phyloP scores from a whole-genome alignment of 2,888 invertebrate genomes.

The Andrena chrysosceles region DNA sequence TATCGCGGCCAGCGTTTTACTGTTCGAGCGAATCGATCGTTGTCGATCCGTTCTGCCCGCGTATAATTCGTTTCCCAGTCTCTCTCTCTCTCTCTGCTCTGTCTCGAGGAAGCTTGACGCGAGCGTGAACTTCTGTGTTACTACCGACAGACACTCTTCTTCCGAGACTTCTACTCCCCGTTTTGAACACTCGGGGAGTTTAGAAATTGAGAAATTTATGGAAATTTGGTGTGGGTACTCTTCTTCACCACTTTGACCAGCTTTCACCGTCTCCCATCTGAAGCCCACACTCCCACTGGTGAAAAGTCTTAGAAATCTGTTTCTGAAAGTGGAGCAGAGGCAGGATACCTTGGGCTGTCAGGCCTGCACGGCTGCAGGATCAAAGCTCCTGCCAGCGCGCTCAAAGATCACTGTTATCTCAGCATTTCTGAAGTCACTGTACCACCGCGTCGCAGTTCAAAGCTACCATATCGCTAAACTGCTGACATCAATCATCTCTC shows the following conservation, averaged over 20 bases:
- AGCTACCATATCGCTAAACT: slow-evolving; percentile 52
- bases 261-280: too few relatives aligned
- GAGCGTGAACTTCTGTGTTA: too few relatives aligned
- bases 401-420: slow-evolving; percentile 41
- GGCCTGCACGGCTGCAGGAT: neutral
- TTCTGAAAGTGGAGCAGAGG: neutral
- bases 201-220: neutral
- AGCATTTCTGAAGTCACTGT: slow-evolving; percentile 40
- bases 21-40: slow-evolving; percentile 17
- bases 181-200: neutral
- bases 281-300: neutral
- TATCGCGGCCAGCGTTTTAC: slow-evolving; percentile 29
- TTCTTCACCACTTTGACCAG: too few relatives aligned
- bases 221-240: too few relatives aligned
- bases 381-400: slow-evolving; percentile 6
- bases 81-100: too few relatives aligned
- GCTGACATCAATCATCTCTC: slow-evolving; percentile 53
- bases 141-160: neutral
- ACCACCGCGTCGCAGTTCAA: slow-evolving; percentile 13
- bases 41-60: neutral
- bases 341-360: neutral
- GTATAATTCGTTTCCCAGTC: too few relatives aligned
- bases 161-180: too few relatives aligned
- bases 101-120: too few relatives aligned
- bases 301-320: neutral